Base-by-base conservation (phyloP, 2,888 invertebrate genomes). In the Agonum fuliginosum region DNA sequence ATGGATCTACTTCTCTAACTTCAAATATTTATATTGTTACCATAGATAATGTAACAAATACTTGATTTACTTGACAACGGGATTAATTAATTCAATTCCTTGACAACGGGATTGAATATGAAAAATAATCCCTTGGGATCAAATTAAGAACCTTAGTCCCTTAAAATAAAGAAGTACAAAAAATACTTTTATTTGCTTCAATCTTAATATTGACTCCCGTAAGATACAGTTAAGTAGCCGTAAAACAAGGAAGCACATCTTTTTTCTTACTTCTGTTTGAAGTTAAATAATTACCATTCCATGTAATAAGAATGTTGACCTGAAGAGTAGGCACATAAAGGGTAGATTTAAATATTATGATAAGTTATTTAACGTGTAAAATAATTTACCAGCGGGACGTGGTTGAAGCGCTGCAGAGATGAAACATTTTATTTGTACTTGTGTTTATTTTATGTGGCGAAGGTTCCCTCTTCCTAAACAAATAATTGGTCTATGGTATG, bases 361-460 rank as follows among this genome's bases (percentile, higher is more conserved):
- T 62, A 62, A 58, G 58, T 62, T 62, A 62, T 62, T 62, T 62
- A 62, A 30, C 58, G 58, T 62, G 58, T 62, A 62, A 62, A 62
- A 62, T 62, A 19, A 62, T 62, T 62, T 62, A 34, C 27, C 58
- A 58, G 27, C 58, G 58, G 30, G 27, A 30, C 14, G 30, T n/a
- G 58, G 58, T 62, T n/a, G n/a, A n/a, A n/a, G 30, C 30, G 12
- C 30, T 54, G 27, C 24, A 30, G 30, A 62, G 58, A 62, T 62
- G 58, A 62, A 62, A 62, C 58, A 62, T 62, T 62, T 62, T 62
- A 62, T 62, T 62, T 62, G 58, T 62, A 62, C 58, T 62, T 27
- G 58, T 62, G 58, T 62, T 62, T 62, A 27, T 27, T 27, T 17
- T 62, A 14, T 51, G 20, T 51, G 3, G 4, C 8, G n/a, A n/a